phyloP scores from a whole-genome alignment of 2,888 invertebrate species.

The Drosophila emarginata region DNA sequence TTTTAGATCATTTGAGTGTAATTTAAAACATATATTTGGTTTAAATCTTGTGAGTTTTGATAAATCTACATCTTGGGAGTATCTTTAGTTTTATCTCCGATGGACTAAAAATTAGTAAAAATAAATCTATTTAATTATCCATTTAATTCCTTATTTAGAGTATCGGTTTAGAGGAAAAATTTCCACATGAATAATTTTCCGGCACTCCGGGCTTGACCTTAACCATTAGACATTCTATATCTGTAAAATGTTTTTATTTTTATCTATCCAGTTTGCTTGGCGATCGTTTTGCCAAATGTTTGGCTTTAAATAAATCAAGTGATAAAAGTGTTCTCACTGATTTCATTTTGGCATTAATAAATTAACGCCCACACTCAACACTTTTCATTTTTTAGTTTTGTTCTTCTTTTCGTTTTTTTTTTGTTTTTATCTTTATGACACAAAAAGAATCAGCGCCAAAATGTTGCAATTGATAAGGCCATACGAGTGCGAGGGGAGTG shows the following conservation, averaged over 20 bases:
- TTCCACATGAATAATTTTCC: neutral
- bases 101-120: too few relatives aligned
- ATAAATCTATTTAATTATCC: too few relatives aligned
- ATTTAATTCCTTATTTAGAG: neutral
- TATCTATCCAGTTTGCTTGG: conserved; percentile 19
- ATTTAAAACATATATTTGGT: too few relatives aligned
- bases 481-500: neutral
- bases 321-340: conserved; percentile 68
- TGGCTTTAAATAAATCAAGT: conserved; percentile 72
- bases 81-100: too few relatives aligned
- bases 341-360: conserved; percentile 70
- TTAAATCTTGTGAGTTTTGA: too few relatives aligned
- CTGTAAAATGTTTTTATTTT: conserved; percentile 22
- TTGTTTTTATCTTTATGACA: conserved; percentile 60
- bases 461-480: conserved; percentile 35
- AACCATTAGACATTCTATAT: neutral
- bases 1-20: too few relatives aligned
- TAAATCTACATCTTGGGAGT: too few relatives aligned
- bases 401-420: conserved; percentile 26
- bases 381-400: conserved; percentile 17
- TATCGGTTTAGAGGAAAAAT: neutral
- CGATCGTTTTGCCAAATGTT: conserved; percentile 65
- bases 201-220: neutral
- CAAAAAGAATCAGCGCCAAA: conserved; percentile 27
- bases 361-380: conserved; percentile 61